A percentile compares a stretch with the other conserved stretches of the same genome.
phyloP scores from a whole-genome alignment of 2,888 invertebrate genomes.

The Apamea anceps region DNA sequence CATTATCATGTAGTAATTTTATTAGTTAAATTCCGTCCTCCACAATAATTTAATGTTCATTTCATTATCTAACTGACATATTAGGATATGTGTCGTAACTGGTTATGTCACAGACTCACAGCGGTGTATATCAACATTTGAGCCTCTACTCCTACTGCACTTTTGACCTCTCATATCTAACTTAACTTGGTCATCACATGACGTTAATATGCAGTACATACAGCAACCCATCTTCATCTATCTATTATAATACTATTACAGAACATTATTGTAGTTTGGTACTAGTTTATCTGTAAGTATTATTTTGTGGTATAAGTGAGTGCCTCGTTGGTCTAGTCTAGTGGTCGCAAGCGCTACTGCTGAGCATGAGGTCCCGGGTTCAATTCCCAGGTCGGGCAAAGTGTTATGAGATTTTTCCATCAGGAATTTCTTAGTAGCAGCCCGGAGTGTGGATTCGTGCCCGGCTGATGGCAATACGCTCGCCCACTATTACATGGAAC shows the following conservation, averaged over 20 bases:
- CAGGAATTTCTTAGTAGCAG: no score
- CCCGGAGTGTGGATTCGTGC: no score
- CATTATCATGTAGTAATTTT: neutral
- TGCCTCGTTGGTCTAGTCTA: no score
- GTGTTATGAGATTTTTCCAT: no score
- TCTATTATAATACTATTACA: neutral
- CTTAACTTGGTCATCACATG: constrained; percentile 48
- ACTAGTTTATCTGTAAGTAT: neutral
- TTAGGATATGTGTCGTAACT: constrained; percentile 1
- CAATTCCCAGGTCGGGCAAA: no score
- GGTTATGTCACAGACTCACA: constrained; percentile 27
- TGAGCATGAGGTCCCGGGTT: no score
- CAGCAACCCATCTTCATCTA: neutral
- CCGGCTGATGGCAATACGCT: no score
- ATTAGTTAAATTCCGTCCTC: neutral
- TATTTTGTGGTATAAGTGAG: no score
- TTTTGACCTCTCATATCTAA: constrained; percentile 72
- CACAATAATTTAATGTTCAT: neutral
- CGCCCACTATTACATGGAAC: no score
- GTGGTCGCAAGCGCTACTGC: no score
- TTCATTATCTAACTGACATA: constrained; percentile 24
- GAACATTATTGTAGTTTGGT: neutral
- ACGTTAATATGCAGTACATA: constrained; percentile 5
- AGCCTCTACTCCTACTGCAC: constrained; percentile 71
- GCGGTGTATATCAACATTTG: constrained; percentile 31